Percentiles rank a stretch among this genome's conserved stretches.
phyloP scores from a whole-genome alignment of 2,888 invertebrate species.

The Megaustenia siamemsis region DNA sequence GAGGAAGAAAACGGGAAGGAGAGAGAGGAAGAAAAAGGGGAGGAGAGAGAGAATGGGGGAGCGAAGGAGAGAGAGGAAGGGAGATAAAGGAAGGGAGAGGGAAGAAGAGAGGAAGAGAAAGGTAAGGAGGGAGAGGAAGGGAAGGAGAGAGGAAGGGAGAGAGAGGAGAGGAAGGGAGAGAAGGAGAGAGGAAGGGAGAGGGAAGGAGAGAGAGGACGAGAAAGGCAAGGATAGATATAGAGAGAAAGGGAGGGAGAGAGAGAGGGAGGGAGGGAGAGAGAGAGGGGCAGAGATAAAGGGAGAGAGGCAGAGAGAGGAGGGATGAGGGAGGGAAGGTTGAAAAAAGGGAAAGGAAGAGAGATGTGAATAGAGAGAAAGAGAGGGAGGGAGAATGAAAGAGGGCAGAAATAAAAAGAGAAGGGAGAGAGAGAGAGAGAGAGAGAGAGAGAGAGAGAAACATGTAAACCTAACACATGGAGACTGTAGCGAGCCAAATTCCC shows the following conservation, averaged over 20 bases:
- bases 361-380: too few species aligned
- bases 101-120: background rate
- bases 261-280: conserved; percentile 40
- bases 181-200: background rate
- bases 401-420: too few species aligned
- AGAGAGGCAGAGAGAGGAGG: background rate
- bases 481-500: background rate
- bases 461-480: background rate
- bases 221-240: background rate
- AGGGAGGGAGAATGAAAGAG: background rate
- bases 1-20: background rate
- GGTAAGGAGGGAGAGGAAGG: background rate
- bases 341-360: too few species aligned
- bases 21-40: conserved; percentile 23
- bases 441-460: conserved; percentile 37
- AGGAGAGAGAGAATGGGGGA: background rate
- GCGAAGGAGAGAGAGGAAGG: background rate
- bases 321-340: too few species aligned
- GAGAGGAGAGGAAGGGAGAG: background rate
- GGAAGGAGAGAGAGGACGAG: background rate
- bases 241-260: background rate
- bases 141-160: background rate
- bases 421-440: conserved; percentile 28
- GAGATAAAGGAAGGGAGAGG: conserved; percentile 17
- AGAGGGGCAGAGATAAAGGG: background rate